Conservation (phyloP, 2,888 invertebrate genomes). For the Mythimna ferrago region DNA sequence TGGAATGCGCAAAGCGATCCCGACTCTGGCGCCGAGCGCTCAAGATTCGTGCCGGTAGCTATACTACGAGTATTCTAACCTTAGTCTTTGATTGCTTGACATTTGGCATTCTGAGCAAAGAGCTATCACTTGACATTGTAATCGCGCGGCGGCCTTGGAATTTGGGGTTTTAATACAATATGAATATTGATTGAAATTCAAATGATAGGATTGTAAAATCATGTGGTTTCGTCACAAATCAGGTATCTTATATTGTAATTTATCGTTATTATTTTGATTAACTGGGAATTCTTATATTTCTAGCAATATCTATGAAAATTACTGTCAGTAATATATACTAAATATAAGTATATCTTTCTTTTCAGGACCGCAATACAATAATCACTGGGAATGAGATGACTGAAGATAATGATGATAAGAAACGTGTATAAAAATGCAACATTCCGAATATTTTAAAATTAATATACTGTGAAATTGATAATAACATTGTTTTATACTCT, state of each 20-base stretch:
- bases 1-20: no score
- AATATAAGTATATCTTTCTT: constrained; percentile 16
- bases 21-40: no score
- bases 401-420: no score
- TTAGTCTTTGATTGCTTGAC: constrained; percentile 27
- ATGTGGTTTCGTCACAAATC: background rate
- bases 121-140: constrained; percentile 8
- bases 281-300: background rate
- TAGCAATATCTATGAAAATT: background rate
- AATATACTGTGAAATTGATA: background rate
- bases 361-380: constrained; percentile 30
- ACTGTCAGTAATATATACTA: background rate
- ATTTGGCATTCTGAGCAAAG: constrained; percentile 14
- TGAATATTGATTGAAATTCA: background rate
- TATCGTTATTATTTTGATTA: background rate
- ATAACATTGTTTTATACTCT: background rate
- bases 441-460: constrained; percentile 1
- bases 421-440: background rate
- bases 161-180: constrained; percentile 35
- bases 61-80: constrained; percentile 34
- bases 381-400: background rate
- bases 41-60: no score
- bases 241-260: background rate
- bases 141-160: constrained; percentile 16
- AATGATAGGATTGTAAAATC: background rate